Conservation (phyloP, 2,888 invertebrate species). For the Calliphora vomitoria region DNA sequence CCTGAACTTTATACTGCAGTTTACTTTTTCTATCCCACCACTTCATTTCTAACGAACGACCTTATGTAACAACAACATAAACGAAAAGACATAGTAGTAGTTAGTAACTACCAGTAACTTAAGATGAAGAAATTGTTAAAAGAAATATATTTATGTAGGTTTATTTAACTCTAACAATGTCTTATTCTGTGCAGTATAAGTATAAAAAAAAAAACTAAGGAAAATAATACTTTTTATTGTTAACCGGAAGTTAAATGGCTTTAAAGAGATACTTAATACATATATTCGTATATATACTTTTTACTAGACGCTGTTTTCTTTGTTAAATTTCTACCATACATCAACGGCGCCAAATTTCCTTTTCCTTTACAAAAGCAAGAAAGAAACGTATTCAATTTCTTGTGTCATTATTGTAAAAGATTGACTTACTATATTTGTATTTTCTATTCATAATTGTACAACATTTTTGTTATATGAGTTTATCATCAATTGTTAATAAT, state of each 20-base stretch:
- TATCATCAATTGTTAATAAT: constrained; percentile 56
- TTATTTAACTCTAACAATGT: constrained; percentile 28
- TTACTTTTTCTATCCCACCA: not conserved
- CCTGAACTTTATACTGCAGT: constrained; percentile 19
- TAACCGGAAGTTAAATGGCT: constrained; percentile 56
- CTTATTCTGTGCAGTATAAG: constrained; percentile 23
- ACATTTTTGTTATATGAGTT: constrained; percentile 24
- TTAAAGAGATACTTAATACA: constrained; percentile 42
- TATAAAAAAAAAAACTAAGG: constrained; percentile 2
- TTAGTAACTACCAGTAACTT: constrained; percentile 31
- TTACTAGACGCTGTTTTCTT: not conserved
- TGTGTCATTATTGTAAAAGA: constrained; percentile 25
- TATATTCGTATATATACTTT: constrained; percentile 22
- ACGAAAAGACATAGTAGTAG: not conserved
- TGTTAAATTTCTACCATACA: constrained; percentile 35
- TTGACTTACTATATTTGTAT: not conserved
- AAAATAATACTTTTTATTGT: constrained; percentile 50
- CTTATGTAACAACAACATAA: not conserved
- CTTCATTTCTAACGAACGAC: not conserved
- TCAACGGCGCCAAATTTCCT: constrained; percentile 65
- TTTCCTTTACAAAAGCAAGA: not conserved
- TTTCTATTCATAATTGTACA: not conserved
- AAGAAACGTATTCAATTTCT: not conserved
- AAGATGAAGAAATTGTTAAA: constrained; percentile 25
- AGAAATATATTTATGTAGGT: constrained; percentile 7